Evolutionary conservation across 2,888 invertebrate genomes (phyloP).

Genomic region (Kuschelorhynchus macadamiae): DNA sequence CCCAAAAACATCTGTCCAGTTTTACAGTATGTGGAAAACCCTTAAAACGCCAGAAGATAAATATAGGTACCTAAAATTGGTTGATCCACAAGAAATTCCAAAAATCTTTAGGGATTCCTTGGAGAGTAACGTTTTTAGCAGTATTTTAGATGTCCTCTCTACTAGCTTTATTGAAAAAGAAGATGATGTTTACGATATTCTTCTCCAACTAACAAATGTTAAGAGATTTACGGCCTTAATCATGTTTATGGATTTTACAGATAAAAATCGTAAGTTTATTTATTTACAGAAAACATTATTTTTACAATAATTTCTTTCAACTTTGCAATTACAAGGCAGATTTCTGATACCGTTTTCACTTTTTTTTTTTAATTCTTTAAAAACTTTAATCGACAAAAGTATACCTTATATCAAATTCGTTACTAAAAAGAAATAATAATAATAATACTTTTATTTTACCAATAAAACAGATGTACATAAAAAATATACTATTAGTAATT

Average conservation of each 20-base stretch:
- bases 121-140: conserved; percentile 76
- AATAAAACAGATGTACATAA: no score
- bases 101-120: conserved; percentile 78
- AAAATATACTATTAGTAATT: no score
- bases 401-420: no score
- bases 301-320: conserved; percentile 38
- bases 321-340: no score
- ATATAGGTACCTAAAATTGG: conserved; percentile 74
- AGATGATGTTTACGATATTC: conserved; percentile 69
- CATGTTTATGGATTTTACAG: conserved; percentile 74
- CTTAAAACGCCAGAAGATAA: conserved; percentile 70
- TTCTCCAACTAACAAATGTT: conserved; percentile 72
- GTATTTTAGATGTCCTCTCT: conserved; percentile 71
- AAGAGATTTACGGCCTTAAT: conserved; percentile 76
- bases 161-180: conserved; percentile 68
- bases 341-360: no score
- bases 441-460: no score
- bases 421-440: no score
- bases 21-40: conserved; percentile 75
- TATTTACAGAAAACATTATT: not conserved
- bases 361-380: no score
- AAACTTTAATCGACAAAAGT: no score
- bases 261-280: conserved; percentile 72
- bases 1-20: conserved; percentile 78
- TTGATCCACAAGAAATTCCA: conserved; percentile 73